Conservation (phyloP, 1,140 invertebrate genomes). For the Oedothorax gibbosus region DNA sequence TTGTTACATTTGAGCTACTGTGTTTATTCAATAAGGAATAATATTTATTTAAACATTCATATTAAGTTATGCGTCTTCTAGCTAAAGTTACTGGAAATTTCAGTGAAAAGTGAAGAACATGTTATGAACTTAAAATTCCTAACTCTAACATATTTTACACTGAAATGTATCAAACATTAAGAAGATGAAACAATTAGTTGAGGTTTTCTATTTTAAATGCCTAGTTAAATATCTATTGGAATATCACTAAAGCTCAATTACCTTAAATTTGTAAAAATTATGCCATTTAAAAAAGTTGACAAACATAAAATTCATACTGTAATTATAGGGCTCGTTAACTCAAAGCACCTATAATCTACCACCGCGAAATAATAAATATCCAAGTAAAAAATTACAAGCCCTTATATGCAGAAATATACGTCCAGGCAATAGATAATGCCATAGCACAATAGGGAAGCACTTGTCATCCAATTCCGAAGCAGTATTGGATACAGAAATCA, state of each 20-base stretch:
- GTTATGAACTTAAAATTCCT: conserved; percentile 21
- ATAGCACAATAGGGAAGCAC: conserved; percentile 48
- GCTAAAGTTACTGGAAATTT: conserved; percentile 10
- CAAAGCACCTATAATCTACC: conserved; percentile 4
- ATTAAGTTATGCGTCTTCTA: neutral
- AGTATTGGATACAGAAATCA: conserved; percentile 13
- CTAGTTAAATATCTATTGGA: neutral
- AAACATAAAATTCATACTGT: neutral
- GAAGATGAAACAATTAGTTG: conserved; percentile 12
- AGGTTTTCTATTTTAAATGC: conserved; percentile 4
- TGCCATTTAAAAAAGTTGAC: conserved; percentile 10
- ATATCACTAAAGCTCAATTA: conserved; percentile 18
- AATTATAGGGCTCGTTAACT: conserved; percentile 1
- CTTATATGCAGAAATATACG: neutral
- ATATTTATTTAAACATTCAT: neutral
- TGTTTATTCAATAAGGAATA: no score
- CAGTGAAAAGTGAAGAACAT: neutral
- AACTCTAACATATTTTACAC: conserved; percentile 42
- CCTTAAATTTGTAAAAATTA: conserved; percentile 13
- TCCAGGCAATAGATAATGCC: conserved; percentile 43
- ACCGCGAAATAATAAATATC: conserved; percentile 2
- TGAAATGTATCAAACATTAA: conserved; percentile 43
- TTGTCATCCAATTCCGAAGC: conserved; percentile 16
- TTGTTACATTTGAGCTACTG: no score
- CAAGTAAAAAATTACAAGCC: neutral